Evolutionary conservation across 2,888 invertebrate species (phyloP), one percentile per base, ranked within the genome.

Genomic region (Chloromyia formosa): DNA sequence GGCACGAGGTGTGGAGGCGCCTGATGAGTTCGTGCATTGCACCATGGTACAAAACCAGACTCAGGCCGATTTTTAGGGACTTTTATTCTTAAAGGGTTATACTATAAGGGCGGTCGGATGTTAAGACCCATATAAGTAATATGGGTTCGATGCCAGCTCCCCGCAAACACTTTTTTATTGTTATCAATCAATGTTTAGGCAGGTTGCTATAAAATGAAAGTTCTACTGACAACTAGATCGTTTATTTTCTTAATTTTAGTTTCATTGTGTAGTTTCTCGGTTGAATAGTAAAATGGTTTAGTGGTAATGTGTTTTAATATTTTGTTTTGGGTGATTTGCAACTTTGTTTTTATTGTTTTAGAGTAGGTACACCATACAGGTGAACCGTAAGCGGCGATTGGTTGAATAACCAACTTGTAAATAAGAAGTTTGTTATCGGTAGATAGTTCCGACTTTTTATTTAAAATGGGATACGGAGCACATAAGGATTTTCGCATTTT

Each of bases 231-330:
- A 20, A 18, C 56, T 16, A 56, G 18, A 16, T 56, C 1, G 16
- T 10, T 18, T 16, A 56, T 56, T 16, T 18, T 16, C 9, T 1
- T 16, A 56, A 18, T 56, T 9, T 20, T 20, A 18, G 56, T 18
- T 16, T 5, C 1, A 1, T 7, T 1, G 16, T 56, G 56, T 1
- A 56, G 18, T 18, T 56, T 56, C 1, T 18, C 56, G 16, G 60
- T 60, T 12, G 60, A 60, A 14, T 23, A 60, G 14, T 60, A 60
- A n/a, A 22, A 60, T n/a, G 23, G 60, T 60, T 60, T 60, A n/a
- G 20, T n/a, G 23, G 27, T 22, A 23, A 20, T 20, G 1, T 23
- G 9, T 27, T 60, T 60, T 12, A 60, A n/a, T 10, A 14, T 22
- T 60, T 23, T 22, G 7, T 60, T 60, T 12, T 60, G 60, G 1